Evolutionary conservation across 2,888 invertebrate species (phyloP).

Genomic region (Elegia similella): DNA sequence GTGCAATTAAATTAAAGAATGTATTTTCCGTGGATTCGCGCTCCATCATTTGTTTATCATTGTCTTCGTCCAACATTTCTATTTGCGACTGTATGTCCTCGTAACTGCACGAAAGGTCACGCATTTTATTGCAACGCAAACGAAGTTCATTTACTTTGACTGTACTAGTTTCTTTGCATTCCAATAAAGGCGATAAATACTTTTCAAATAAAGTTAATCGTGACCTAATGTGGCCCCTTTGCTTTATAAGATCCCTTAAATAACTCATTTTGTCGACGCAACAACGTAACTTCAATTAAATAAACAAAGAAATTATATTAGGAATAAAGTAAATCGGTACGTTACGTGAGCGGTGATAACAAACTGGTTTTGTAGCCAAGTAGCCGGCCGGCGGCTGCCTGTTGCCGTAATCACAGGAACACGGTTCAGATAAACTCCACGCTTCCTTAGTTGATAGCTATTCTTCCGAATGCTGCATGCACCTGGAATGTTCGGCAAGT

Average conservation of each 20-base stretch:
- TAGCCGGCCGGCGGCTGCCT: background rate
- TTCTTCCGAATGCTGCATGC: too few relatives aligned
- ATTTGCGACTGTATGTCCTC: too few relatives aligned
- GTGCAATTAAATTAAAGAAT: too few relatives aligned
- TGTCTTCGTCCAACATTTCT: slow-evolving; percentile 5
- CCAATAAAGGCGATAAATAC: slow-evolving; percentile 19
- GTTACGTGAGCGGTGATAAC: slow-evolving; percentile 3
- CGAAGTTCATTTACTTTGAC: slow-evolving; percentile 17
- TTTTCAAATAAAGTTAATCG: slow-evolving; percentile 20
- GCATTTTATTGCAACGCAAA: slow-evolving; percentile 18
- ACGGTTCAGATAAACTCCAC: too few relatives aligned
- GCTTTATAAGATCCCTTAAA: too few relatives aligned
- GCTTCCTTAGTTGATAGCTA: too few relatives aligned
- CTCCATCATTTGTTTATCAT: background rate
- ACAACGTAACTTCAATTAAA: background rate
- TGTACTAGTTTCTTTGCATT: slow-evolving; percentile 12
- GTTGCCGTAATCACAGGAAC: background rate
- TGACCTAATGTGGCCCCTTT: too few relatives aligned
- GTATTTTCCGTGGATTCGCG: too few relatives aligned
- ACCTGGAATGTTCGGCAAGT: too few relatives aligned
- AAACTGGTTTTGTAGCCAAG: slow-evolving; percentile 13
- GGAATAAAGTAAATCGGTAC: background rate
- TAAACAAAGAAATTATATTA: background rate
- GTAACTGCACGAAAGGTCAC: slow-evolving; percentile 16
- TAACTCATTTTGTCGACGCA: slow-evolving; percentile 17